A percentile compares a stretch with the other conserved stretches of the same genome.
Conservation (phyloP, 2,888 invertebrate genomes). For the Nemurella pictetii region DNA sequence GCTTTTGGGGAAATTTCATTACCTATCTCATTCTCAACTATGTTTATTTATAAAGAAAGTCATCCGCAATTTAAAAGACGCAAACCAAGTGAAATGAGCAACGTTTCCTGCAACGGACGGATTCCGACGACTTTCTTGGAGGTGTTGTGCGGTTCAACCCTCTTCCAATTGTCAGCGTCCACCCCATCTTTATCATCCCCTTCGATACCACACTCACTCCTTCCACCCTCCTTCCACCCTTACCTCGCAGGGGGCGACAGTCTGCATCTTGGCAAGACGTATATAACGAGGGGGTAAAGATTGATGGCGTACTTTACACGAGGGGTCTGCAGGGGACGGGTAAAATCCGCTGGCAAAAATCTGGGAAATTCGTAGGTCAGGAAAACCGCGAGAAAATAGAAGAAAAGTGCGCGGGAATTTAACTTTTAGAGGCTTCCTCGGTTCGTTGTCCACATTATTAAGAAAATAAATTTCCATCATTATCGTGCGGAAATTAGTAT, state of each 20-base stretch:
- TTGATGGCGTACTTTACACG: not conserved
- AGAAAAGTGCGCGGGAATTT: too few relatives aligned
- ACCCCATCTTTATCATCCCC: not conserved
- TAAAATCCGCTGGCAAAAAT: not conserved
- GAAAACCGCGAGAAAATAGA: not conserved
- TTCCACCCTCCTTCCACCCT: not conserved
- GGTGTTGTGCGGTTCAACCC: not conserved
- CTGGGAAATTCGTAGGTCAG: not conserved
- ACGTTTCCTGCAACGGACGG: too few relatives aligned
- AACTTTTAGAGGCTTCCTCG: not conserved
- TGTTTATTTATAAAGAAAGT: too few relatives aligned
- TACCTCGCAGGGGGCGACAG: not conserved
- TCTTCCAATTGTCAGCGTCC: not conserved
- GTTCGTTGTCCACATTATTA: too few relatives aligned
- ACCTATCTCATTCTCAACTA: too few relatives aligned
- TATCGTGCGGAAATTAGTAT: too few relatives aligned
- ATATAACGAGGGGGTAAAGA: not conserved
- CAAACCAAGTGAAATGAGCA: too few relatives aligned
- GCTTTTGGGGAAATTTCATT: too few relatives aligned
- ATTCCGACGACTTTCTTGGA: not conserved
- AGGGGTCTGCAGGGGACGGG: not conserved
- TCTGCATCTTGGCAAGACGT: not conserved
- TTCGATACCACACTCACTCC: too few relatives aligned
- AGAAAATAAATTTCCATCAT: too few relatives aligned
- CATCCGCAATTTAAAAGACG: too few relatives aligned